Evolutionary conservation across 2,797 vertebrate genomes (phyloP), one percentile per base, ranked within the genome.

Genomic region (Acanthurus lineatus): DNA sequence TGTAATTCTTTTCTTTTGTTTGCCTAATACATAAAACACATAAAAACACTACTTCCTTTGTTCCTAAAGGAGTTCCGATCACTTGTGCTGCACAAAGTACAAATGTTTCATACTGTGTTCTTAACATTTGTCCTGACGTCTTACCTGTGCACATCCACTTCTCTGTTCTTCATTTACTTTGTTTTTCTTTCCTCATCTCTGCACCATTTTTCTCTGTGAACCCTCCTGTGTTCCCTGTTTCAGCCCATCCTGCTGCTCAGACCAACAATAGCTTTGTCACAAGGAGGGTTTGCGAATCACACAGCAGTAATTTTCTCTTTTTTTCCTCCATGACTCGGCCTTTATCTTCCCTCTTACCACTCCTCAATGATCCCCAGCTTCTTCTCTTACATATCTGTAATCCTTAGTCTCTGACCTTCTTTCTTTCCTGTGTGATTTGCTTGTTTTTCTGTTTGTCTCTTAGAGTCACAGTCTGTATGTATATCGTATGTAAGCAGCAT

Each of bases 251-350:
- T 47, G 16, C 58, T 42, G 20, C 47, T 63, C 7, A 42, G 7
- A 9, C 22, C 58, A 25, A 64, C 40, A 52, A 1, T 25, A 38
- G 1, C 45, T 74, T 32, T 20, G 9, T 77, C 35, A 25, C 15
- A 52, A 16, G 8, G 25, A 63, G 38, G 20, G 14, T 20, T 40
- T 6, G 22, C 74, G 71, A 78, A 59, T 81, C 70, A 76, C 61
- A 60, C 20, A 16, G 20, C 17, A 1, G 48, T 57, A 9, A 77
- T 72, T 74, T 78, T 69, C 9, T 79, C 35, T 5, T 35, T 74
- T 16, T 52, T 40, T 22, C 44, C 16, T 54, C 25, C 57, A 8
- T 65, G 63, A 73, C 65, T 0, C 42, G 22, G 9, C 12, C 17
- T 65, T 68, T 25, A 52, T 64, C n/a, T 51, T 4, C 38, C 14